These are phyloP conservation scores for Panzeria rudis DNA, from an alignment of 2,888 invertebrate species.

Conservation along the genomic window DNA sequence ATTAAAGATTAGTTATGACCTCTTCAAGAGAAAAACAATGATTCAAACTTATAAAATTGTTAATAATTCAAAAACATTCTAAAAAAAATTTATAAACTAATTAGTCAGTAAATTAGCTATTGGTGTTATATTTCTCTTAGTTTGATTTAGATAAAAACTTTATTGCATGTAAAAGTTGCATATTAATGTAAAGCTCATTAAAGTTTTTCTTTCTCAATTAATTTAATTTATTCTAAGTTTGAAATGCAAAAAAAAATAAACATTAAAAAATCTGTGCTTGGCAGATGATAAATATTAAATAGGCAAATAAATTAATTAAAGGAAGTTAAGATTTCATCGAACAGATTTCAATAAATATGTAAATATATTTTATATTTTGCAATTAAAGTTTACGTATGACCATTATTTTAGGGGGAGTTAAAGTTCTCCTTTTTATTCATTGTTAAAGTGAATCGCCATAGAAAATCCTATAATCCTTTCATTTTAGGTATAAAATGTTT, in stretches of 20 bases:
- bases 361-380: too few species aligned
- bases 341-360: too few species aligned
- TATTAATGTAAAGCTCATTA: slow-evolving; percentile 20
- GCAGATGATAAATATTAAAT: background rate
- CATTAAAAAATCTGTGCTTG: slow-evolving; percentile 14
- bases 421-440: too few species aligned
- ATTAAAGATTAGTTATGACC: background rate
- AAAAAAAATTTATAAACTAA: slow-evolving; percentile 5
- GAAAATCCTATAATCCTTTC: too few species aligned
- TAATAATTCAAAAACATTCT: background rate
- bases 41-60: background rate
- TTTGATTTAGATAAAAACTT: slow-evolving; percentile 24
- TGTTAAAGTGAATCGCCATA: too few species aligned
- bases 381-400: too few species aligned
- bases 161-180: slow-evolving; percentile 36
- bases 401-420: too few species aligned
- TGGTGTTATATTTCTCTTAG: slow-evolving; percentile 25
- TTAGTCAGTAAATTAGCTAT: slow-evolving; percentile 15
- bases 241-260: slow-evolving; percentile 10
- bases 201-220: slow-evolving; percentile 11
- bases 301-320: background rate
- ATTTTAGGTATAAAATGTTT: too few species aligned
- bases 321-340: background rate
- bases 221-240: slow-evolving; percentile 41
- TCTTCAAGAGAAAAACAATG: background rate